These are phyloP conservation scores for Sicus ferrugineus DNA, from an alignment of 2,888 invertebrate species.

Conservation along the genomic window DNA sequence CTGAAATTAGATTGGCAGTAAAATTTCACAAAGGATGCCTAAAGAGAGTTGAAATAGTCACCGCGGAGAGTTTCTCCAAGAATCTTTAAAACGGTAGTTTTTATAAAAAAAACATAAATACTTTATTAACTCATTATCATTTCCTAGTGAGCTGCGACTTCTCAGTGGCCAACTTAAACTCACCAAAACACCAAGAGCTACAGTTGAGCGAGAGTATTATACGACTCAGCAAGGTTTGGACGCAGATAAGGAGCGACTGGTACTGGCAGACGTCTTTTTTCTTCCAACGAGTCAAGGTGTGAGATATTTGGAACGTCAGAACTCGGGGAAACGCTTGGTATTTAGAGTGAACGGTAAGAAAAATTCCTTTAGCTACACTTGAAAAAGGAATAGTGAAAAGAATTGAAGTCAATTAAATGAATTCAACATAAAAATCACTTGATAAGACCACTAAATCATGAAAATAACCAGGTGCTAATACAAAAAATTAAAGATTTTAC, in stretches of 20 bases:
- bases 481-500: not conserved
- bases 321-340: constrained; percentile 27
- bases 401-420: not conserved
- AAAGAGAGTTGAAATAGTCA: too few species aligned
- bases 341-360: constrained; percentile 41
- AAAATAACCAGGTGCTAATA: too few species aligned
- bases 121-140: too few species aligned
- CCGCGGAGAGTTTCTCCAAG: too few species aligned
- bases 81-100: too few species aligned
- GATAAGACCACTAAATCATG: too few species aligned
- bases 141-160: not conserved
- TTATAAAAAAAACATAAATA: too few species aligned
- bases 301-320: constrained; percentile 44
- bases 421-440: too few species aligned
- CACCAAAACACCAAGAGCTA: not conserved
- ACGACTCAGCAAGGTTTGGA: not conserved
- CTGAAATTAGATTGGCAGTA: too few species aligned
- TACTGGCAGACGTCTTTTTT: constrained; percentile 54
- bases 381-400: not conserved
- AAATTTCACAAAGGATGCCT: too few species aligned
- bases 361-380: not conserved
- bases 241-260: constrained; percentile 3
- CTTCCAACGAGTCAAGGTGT: constrained; percentile 57
- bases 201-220: too few species aligned
- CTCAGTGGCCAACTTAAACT: not conserved